Conservation (phyloP, 2,113 vertebrate genomes). For the Trachemys scripta region DNA sequence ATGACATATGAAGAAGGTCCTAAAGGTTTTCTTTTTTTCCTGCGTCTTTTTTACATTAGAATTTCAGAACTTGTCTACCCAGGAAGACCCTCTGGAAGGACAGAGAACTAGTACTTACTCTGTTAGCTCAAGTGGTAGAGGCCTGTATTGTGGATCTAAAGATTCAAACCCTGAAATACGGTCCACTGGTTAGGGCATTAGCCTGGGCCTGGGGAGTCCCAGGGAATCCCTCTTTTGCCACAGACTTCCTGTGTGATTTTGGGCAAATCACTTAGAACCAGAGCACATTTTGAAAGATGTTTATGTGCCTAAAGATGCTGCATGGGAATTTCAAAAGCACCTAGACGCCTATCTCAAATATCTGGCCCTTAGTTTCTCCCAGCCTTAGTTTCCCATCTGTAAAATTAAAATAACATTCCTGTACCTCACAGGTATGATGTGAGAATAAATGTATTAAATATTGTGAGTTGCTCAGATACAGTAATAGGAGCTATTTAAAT, state of each 20-base stretch:
- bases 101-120: background rate
- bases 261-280: background rate
- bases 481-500: background rate
- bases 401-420: background rate
- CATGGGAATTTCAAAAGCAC: background rate
- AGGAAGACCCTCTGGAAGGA: background rate
- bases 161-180: fast-evolving
- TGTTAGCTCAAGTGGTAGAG: background rate
- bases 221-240: background rate
- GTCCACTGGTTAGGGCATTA: background rate
- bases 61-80: background rate
- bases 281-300: background rate
- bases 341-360: background rate
- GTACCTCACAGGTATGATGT: background rate
- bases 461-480: background rate
- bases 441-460: background rate
- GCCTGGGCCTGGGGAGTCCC: background rate
- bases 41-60: background rate
- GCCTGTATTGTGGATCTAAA: background rate
- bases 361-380: background rate
- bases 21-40: background rate
- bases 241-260: background rate
- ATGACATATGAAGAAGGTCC: background rate
- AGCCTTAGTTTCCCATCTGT: background rate
- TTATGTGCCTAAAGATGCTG: background rate